phyloP scores from a whole-genome alignment of 2,797 vertebrate species.

The Eleutherodactylus coqui region DNA sequence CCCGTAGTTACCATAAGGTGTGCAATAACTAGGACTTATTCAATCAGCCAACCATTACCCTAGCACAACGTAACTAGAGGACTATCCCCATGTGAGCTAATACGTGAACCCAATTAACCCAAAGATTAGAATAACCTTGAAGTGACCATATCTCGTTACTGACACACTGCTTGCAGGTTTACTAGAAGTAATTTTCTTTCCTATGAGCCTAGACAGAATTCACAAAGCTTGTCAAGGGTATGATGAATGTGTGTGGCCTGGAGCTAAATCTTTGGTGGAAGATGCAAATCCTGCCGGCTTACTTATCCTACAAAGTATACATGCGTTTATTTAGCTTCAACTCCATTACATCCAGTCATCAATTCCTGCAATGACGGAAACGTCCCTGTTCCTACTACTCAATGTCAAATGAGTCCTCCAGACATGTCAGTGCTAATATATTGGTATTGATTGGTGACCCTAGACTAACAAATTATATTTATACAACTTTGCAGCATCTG shows the following conservation, averaged over 20 bases:
- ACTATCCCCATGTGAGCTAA: neutral
- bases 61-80: neutral
- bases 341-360: neutral
- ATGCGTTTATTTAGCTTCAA: slow-evolving; percentile 3
- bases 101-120: slow-evolving; percentile 49
- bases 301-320: neutral
- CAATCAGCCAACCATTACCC: neutral
- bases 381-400: neutral
- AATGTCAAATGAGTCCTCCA: neutral
- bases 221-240: slow-evolving; percentile 26
- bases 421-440: neutral
- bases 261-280: slow-evolving; percentile 7
- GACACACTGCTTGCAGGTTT: slow-evolving; percentile 5
- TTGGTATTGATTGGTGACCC: neutral
- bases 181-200: slow-evolving; percentile 27
- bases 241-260: slow-evolving; percentile 39
- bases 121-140: slow-evolving; percentile 21
- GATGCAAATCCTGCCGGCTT: slow-evolving; percentile 39
- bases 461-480: neutral
- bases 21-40: neutral
- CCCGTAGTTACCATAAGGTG: neutral
- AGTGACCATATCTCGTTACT: neutral
- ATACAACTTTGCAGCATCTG: neutral
- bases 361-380: neutral
- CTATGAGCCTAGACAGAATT: slow-evolving; percentile 6